These are phyloP conservation scores for Sinosuthora webbiana DNA, from an alignment of 2,113 vertebrate genomes.

Conservation along the genomic window DNA sequence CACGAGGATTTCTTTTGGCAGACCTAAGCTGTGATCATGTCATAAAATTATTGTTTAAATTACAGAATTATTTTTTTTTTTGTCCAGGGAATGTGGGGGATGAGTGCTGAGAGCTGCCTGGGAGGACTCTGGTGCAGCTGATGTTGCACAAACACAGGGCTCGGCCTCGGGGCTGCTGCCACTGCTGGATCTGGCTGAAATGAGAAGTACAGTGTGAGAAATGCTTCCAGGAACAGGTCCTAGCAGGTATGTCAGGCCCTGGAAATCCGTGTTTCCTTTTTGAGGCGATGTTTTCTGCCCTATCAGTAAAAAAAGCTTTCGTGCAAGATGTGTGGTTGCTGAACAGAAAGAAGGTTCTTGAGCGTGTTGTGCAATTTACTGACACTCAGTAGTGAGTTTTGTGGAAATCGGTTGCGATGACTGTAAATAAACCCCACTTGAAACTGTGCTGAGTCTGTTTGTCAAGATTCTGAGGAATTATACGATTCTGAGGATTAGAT, in stretches of 20 bases:
- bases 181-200: not conserved
- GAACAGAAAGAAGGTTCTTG: not conserved
- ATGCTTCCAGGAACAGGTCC: not conserved
- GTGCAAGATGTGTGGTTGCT: not conserved
- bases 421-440: slow-evolving; percentile 43
- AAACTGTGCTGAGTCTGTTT: not conserved
- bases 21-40: not conserved
- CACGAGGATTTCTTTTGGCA: not conserved
- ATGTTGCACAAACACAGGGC: no score
- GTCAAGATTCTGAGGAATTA: slow-evolving; percentile 4
- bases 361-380: not conserved
- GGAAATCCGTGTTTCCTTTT: not conserved
- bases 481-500: not conserved
- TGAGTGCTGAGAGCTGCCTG: not conserved
- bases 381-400: not conserved
- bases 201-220: not conserved
- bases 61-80: not conserved
- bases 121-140: not conserved
- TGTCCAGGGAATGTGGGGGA: not conserved
- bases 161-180: not conserved
- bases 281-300: not conserved
- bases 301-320: not conserved
- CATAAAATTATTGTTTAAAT: not conserved
- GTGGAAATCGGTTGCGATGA: slow-evolving; percentile 6
- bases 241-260: not conserved